These are phyloP conservation scores for Coccyzus lansbergi DNA, from an alignment of 2,797 vertebrate genomes.

Conservation along the genomic window DNA sequence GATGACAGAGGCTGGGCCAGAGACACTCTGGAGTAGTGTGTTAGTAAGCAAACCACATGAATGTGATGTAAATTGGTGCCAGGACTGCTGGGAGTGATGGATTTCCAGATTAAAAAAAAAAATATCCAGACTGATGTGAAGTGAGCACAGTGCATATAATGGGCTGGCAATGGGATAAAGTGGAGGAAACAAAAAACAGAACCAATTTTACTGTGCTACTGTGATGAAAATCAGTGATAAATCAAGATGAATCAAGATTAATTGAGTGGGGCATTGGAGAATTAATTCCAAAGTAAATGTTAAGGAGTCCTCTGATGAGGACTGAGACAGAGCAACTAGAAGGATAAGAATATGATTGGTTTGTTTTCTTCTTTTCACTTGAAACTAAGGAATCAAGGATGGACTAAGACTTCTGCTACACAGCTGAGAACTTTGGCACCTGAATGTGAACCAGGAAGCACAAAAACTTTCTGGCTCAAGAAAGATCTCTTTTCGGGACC, in stretches of 20 bases:
- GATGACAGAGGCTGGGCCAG: too few relatives aligned
- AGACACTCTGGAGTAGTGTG: too few relatives aligned
- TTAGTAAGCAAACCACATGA: too few relatives aligned
- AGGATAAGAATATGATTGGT: not conserved
- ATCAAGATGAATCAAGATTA: not conserved
- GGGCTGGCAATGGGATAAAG: not conserved
- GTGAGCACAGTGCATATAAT: not conserved
- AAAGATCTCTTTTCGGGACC: not conserved
- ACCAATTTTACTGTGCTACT: not conserved
- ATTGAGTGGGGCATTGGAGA: not conserved
- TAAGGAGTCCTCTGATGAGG: not conserved
- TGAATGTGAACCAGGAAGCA: not conserved
- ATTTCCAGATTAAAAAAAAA: not conserved
- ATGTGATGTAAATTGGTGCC: too few relatives aligned
- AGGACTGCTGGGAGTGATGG: too few relatives aligned
- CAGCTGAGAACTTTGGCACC: not conserved
- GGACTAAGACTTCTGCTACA: not conserved
- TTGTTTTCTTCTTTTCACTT: not conserved
- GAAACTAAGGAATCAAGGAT: not conserved
- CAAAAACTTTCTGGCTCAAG: fast-evolving
- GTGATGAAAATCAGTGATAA: not conserved
- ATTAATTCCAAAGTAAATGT: not conserved
- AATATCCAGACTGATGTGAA: not conserved
- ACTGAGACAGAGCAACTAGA: not conserved
- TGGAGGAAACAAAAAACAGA: not conserved